These are phyloP conservation scores for Zhuqinia jingwanae DNA, from an alignment of 2,888 invertebrate species.

Conservation along the genomic window DNA sequence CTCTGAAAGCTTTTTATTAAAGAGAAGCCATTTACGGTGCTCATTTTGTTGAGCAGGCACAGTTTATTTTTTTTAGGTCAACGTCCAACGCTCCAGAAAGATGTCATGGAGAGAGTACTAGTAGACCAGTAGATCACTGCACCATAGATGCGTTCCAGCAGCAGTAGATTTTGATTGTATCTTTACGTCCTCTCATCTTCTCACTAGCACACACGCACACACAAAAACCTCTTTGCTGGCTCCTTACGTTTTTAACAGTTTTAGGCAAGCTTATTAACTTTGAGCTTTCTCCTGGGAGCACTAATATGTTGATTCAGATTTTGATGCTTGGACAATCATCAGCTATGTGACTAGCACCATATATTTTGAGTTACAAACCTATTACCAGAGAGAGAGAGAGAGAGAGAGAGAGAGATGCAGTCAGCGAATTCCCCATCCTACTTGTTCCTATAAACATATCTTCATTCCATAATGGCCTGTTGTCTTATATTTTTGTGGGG, in stretches of 20 bases:
- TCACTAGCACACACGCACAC: too few species aligned
- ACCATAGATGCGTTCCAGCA: neutral
- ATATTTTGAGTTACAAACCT: too few species aligned
- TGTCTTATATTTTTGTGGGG: too few species aligned
- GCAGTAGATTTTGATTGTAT: constrained; percentile 57
- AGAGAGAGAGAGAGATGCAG: too few species aligned
- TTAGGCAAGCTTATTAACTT: constrained; percentile 60
- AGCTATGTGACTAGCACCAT: too few species aligned
- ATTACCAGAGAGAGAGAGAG: too few species aligned
- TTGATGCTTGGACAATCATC: constrained; percentile 53
- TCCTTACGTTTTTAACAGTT: constrained; percentile 27
- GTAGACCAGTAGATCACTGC: neutral
- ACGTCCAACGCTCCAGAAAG: neutral
- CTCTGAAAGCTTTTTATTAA: constrained; percentile 47
- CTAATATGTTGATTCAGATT: constrained; percentile 62
- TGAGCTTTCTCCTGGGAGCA: constrained; percentile 64
- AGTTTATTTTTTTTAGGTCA: constrained; percentile 66
- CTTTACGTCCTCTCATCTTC: constrained; percentile 55
- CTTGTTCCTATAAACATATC: too few species aligned
- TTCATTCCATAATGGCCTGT: too few species aligned
- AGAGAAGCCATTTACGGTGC: constrained; percentile 31
- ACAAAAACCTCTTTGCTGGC: constrained; percentile 5
- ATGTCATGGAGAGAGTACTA: neutral
- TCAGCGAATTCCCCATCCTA: too few species aligned
- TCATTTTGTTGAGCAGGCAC: constrained; percentile 48